Base-by-base conservation (phyloP, 2,797 vertebrate genomes). In the Decapterus maruadsi region DNA sequence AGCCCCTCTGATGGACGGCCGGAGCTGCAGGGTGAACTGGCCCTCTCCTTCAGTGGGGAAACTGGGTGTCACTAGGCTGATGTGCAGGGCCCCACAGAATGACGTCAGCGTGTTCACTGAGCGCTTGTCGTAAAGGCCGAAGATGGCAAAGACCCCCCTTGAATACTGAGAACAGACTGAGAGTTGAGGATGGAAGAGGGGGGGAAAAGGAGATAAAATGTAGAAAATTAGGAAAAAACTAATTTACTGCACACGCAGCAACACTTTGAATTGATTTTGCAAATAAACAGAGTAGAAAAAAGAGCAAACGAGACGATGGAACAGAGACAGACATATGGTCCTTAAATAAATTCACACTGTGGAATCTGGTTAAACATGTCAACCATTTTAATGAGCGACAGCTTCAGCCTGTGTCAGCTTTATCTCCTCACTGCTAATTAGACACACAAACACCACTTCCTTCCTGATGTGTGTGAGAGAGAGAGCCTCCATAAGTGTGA, bases 81-180 rank as follows among this genome's bases (percentile, higher is more conserved):
- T 99, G 95, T 99, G 98, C 92, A 99, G 95, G 62, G 98, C 98
- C 83, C 98, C 97, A 90, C 98, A 99, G 96, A 99, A 99, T 11
- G 98, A 99, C 75, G 98, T 99, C 96, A 99, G 95, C 68, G 98
- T 99, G 83, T 99, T 97, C 59, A 99, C 98, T 1, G 98, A 99
- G 91, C 98, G 97, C 95, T 99, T 99, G 91, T 99, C 98, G 34
- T 99, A 99, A 72, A 99, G 96, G 93, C 98, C 98, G 86, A 99
- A 99, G 93, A 99, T 99, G 94, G 98, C 97, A 78, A 99, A 99
- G 86, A 99, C 98, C 77, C 98, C 98, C 92, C 98, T 96, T 8
- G 98, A 99, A 90, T 99, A 99, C 94, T 99, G 95, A 38, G 95
- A 96, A 75, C 95, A 96, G 90, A 96, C 95, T 96, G 93, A 42